phyloP scores from a whole-genome alignment of 2,797 vertebrate species.

The Alosa sapidissima region DNA sequence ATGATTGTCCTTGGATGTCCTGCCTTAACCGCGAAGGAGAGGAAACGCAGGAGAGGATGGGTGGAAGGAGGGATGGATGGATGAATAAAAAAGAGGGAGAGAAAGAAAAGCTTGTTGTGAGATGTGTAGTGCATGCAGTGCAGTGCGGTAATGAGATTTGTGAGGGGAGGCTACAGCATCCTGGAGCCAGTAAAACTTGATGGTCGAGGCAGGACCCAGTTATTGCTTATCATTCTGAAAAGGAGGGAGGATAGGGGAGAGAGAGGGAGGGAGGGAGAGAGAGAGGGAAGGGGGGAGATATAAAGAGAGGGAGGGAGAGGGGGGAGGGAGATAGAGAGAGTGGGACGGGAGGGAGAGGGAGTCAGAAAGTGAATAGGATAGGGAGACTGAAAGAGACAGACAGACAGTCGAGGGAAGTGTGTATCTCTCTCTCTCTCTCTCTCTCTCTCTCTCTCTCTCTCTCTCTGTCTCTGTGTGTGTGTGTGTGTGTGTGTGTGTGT shows the following conservation, averaged over 20 bases:
- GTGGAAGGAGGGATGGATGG: not conserved
- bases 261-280: not conserved
- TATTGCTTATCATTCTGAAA: not conserved
- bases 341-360: not conserved
- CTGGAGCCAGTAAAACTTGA: not conserved
- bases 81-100: not conserved
- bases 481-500: too few relatives aligned
- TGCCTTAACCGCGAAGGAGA: not conserved
- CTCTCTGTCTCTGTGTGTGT: too few relatives aligned
- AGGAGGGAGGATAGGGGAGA: not conserved
- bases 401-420: not conserved
- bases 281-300: not conserved
- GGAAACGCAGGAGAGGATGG: not conserved
- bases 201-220: not conserved
- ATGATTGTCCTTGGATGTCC: not conserved
- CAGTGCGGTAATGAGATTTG: not conserved
- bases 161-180: not conserved
- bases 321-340: not conserved
- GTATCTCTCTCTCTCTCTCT: too few relatives aligned
- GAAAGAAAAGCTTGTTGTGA: slow-evolving; percentile 1
- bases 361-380: not conserved
- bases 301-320: not conserved
- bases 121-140: not conserved
- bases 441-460: too few relatives aligned
- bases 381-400: not conserved